Percentiles rank a stretch among this genome's conserved stretches.
Evolutionary conservation across 2,797 vertebrate species (phyloP).

Genomic region (Allobates femoralis): DNA sequence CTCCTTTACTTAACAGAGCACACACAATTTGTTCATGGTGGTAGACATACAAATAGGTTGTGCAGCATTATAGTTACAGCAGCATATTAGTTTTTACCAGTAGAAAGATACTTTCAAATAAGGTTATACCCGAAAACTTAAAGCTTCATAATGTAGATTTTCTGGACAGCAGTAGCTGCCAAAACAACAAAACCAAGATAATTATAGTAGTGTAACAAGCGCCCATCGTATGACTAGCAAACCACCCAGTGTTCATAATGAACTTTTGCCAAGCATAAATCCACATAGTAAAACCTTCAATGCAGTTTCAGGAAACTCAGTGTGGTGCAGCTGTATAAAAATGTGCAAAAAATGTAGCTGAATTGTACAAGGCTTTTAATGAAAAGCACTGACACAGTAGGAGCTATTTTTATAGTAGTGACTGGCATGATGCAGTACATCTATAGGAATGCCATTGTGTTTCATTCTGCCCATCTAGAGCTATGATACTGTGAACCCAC

Average conservation of each 20-base stretch:
- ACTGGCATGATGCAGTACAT: slow-evolving; percentile 6
- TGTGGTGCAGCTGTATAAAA: slow-evolving; percentile 15
- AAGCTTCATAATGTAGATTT: slow-evolving; percentile 20
- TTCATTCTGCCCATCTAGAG: background rate
- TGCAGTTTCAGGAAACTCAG: slow-evolving; percentile 22
- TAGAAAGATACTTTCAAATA: background rate
- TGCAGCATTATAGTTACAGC: background rate
- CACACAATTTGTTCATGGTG: background rate
- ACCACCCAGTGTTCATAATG: slow-evolving; percentile 26
- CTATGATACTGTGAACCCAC: background rate
- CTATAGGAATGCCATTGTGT: background rate
- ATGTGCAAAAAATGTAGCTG: slow-evolving; percentile 1
- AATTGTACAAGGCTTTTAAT: slow-evolving; percentile 4
- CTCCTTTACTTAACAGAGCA: background rate
- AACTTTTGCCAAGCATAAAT: slow-evolving; percentile 42
- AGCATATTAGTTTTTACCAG: background rate
- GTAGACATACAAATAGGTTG: too few species aligned
- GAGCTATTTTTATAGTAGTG: slow-evolving; percentile 6
- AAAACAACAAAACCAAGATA: slow-evolving; percentile 19
- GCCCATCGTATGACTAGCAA: slow-evolving; percentile 11
- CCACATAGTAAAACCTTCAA: slow-evolving; percentile 36
- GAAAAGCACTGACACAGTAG: slow-evolving; percentile 4
- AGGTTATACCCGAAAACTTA: slow-evolving; percentile 4
- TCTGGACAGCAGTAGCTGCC: slow-evolving; percentile 25
- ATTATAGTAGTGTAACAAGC: slow-evolving; percentile 27